A percentile compares a stretch with the other conserved stretches of the same genome.
Conservation (phyloP, 2,888 invertebrate species). For the Biston stratarius region DNA sequence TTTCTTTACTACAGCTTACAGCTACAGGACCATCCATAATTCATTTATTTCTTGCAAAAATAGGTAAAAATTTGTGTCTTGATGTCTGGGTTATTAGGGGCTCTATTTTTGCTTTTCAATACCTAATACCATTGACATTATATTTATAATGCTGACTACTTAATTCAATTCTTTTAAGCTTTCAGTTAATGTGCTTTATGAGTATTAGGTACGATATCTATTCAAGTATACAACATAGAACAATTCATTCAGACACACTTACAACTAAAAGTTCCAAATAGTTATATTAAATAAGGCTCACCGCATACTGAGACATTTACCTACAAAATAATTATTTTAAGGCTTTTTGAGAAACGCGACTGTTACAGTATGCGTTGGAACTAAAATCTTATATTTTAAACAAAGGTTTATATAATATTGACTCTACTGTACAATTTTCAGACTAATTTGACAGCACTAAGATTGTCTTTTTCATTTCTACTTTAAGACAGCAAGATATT, state of each 20-base stretch:
- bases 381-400: background rate
- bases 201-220: background rate
- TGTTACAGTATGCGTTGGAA: background rate
- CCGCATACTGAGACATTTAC: background rate
- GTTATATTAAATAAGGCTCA: background rate
- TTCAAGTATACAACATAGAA: background rate
- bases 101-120: no score
- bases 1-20: no score
- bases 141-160: no score
- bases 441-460: background rate
- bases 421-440: background rate
- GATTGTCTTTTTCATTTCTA: background rate
- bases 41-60: no score
- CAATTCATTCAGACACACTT: background rate
- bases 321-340: background rate
- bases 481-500: background rate
- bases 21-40: no score
- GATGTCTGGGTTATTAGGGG: no score
- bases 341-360: background rate
- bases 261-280: background rate
- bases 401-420: background rate
- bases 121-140: no score
- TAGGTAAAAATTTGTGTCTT: no score
- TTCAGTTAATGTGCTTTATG: no score
- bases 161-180: no score